Conservation (phyloP, 1,140 invertebrate genomes). For the Ceratina australensis region DNA sequence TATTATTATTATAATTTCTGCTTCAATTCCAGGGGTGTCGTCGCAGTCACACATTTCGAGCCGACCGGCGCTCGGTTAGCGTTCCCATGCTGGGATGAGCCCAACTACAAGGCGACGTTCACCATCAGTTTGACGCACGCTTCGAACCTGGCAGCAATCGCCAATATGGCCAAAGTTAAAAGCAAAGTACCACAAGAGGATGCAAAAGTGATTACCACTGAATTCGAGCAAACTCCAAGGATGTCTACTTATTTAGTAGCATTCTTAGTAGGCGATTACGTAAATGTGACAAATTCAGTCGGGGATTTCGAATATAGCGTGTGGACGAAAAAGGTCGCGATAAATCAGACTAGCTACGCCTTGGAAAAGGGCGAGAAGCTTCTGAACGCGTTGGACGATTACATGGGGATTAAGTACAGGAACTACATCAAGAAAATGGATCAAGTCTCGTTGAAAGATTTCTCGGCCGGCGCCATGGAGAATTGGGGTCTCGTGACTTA, state of each 20-base stretch:
- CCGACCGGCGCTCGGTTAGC: constrained; percentile 84
- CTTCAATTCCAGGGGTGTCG: constrained; percentile 52
- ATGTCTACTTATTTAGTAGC: constrained; percentile 91
- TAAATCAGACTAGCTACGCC: constrained; percentile 79
- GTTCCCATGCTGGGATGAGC: constrained; percentile 89
- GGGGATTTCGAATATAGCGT: constrained; percentile 49
- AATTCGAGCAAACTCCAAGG: constrained; percentile 53
- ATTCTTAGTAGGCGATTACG: constrained; percentile 87
- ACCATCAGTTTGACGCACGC: constrained; percentile 77
- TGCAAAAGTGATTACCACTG: not conserved
- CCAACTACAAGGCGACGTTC: constrained; percentile 81
- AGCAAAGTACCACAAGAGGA: not conserved
- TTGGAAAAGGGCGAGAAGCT: constrained; percentile 61
- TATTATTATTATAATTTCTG: too few species aligned
- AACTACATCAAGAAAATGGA: constrained; percentile 77
- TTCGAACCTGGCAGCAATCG: constrained; percentile 71
- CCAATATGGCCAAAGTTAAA: constrained; percentile 78
- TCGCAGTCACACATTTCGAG: constrained; percentile 85
- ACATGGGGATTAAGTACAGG: constrained; percentile 49
- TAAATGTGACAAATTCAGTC: not conserved
- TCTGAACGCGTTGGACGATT: constrained; percentile 54
- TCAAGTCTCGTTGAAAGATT: constrained; percentile 87
- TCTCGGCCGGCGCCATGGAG: constrained; percentile 89
- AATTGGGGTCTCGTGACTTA: constrained; percentile 88
- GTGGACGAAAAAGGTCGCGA: constrained; percentile 80